Evolutionary conservation across 2,888 invertebrate genomes (phyloP).

Genomic region (Scotopteryx bipunctaria): DNA sequence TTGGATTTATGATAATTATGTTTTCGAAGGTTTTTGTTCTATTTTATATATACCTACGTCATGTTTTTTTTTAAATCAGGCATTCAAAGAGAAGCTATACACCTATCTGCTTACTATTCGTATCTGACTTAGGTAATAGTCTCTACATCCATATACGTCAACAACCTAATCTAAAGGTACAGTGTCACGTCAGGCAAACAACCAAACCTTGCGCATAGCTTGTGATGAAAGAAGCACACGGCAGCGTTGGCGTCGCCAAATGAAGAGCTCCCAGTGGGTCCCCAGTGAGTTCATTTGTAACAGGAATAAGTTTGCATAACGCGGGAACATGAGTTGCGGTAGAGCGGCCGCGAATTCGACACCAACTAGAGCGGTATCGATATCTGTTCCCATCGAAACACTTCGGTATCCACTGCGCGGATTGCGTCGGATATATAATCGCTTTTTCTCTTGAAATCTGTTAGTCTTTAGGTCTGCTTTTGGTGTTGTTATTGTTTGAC

Average conservation of each 20-base stretch:
- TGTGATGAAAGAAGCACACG: too few relatives aligned
- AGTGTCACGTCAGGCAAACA: too few relatives aligned
- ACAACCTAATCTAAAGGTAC: too few relatives aligned
- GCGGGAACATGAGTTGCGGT: conserved; percentile 64
- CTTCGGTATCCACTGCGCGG: too few relatives aligned
- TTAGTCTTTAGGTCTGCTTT: background rate
- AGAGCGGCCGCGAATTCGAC: conserved; percentile 64
- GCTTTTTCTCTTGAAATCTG: background rate
- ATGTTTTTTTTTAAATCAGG: too few relatives aligned
- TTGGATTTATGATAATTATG: background rate
- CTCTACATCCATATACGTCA: too few relatives aligned
- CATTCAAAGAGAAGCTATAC: too few relatives aligned
- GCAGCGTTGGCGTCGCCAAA: conserved; percentile 37
- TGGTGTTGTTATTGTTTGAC: background rate
- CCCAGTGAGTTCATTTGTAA: conserved; percentile 67
- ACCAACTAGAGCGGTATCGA: conserved; percentile 55
- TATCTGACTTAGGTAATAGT: too few relatives aligned
- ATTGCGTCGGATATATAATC: background rate
- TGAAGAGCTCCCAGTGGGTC: conserved; percentile 33
- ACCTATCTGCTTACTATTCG: too few relatives aligned
- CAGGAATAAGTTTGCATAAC: conserved; percentile 52
- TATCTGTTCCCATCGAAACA: conserved; percentile 64
- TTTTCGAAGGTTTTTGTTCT: too few relatives aligned
- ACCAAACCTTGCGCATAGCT: background rate
- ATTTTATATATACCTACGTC: too few relatives aligned